Base-by-base conservation (phyloP, 2,797 vertebrate species). In the Acanthiza pusilla region DNA sequence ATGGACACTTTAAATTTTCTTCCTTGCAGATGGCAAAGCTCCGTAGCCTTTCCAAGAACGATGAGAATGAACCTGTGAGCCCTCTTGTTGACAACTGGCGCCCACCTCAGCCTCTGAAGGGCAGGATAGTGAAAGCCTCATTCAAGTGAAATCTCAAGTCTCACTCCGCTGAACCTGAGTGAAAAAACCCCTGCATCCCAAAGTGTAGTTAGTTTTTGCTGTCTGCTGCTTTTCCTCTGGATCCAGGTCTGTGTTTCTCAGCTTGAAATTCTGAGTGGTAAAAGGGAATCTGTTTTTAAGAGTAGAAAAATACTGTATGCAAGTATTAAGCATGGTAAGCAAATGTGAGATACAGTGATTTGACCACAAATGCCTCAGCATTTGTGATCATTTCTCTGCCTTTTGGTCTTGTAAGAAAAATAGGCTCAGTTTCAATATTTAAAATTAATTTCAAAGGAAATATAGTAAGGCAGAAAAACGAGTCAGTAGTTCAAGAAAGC, bases 11-110 rank as follows among this genome's bases (percentile, higher is more conserved):
- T 9, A 34, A 22, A 71, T 91, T 85, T 61, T 58, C 32, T 88
- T 94, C 75, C 68, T 96, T 96, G 91, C 98, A 99, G 99, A 99
- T 99, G 98, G 97, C 95, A 36, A 98, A 97, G 96, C 98, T 99
- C 96, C 98, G 99, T 42, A 96, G 96, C 94, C 98, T 99, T 83
- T 98, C 98, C 57, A 98, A 99, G 97, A 99, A 98, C 0, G 53
- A 63, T 1, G 98, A 99, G 85, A 98, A 98, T 0, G 99, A 99
- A 43, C 77, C 97, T 4, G 73, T 97, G 3, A 98, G 96, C 86
- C 98, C 98, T 87, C 98, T 99, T 97, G 97, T 98, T 95, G 96
- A 99, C 97, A 99, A 99, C 98, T 99, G 98, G 98, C 99, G 99
- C 16, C 99, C 99, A 13, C 98, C 98, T 2, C 99, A 99, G 97